Percentiles rank a stretch among this genome's conserved stretches.
These are phyloP conservation scores for Paralichthys olivaceus DNA, from an alignment of 2,113 vertebrate genomes.

Conservation along the genomic window DNA sequence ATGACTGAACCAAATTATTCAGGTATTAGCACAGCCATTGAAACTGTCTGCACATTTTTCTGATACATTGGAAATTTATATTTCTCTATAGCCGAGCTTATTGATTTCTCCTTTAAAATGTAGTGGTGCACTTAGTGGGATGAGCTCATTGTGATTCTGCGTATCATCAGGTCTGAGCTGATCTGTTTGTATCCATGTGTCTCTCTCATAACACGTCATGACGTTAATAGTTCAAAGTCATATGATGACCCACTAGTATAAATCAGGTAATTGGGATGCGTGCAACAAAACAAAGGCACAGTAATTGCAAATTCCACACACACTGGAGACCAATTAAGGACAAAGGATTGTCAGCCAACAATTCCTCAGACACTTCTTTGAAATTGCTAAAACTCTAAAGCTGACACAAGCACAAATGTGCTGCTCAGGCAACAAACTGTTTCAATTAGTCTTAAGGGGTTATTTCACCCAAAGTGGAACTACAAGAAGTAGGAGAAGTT, in stretches of 20 bases:
- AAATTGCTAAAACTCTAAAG: conserved; percentile 20
- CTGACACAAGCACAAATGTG: not conserved
- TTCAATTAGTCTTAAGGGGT: not conserved
- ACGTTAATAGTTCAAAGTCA: conserved; percentile 23
- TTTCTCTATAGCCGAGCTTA: too few relatives aligned
- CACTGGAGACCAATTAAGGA: conserved; percentile 60
- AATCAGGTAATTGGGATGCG: conserved; percentile 46
- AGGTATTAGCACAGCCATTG: not conserved
- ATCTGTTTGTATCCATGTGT: not conserved
- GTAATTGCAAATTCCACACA: conserved; percentile 34
- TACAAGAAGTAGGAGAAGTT: not conserved
- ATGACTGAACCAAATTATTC: not conserved
- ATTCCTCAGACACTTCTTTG: not conserved
- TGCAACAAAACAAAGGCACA: conserved; percentile 27
- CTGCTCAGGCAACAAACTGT: not conserved
- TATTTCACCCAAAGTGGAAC: not conserved
- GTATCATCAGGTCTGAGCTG: not conserved
- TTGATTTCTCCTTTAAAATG: not conserved
- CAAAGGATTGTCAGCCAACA: conserved; percentile 21
- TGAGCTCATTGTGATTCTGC: not conserved
- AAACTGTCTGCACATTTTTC: conserved; percentile 16
- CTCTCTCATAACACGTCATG: conserved; percentile 17
- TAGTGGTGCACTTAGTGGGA: not conserved
- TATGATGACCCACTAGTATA: conserved; percentile 22
- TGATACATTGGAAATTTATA: conserved; percentile 13